A percentile compares a stretch with the other conserved stretches of the same genome.
phyloP scores from a whole-genome alignment of 2,113 vertebrate genomes.

The Hippocampus comes region DNA sequence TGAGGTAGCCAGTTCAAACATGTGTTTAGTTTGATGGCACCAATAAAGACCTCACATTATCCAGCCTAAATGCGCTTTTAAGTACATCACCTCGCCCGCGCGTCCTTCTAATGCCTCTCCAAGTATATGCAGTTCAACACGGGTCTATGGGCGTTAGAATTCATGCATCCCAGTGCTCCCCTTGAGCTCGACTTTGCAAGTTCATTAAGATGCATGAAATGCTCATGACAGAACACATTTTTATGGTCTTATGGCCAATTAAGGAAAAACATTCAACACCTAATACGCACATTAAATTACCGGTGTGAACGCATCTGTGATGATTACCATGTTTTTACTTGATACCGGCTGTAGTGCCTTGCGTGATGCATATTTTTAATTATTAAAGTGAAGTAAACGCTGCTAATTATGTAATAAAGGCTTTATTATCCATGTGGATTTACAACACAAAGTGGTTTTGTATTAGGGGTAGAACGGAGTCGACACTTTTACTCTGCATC shows the following conservation, averaged over 20 bases:
- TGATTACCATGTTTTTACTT: neutral
- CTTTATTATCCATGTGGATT: neutral
- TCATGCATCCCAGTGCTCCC: constrained; percentile 7
- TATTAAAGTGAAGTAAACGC: neutral
- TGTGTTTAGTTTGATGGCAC: neutral
- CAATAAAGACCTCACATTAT: neutral
- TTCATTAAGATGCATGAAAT: constrained; percentile 14
- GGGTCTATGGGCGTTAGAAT: neutral
- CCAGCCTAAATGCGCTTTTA: neutral
- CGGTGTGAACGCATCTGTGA: neutral
- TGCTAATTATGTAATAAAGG: neutral
- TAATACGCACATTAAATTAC: constrained; percentile 8
- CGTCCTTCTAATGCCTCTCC: constrained; percentile 12
- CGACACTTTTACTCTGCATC: no score
- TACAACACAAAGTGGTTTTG: neutral
- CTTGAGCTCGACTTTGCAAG: constrained; percentile 10
- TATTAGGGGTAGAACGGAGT: neutral
- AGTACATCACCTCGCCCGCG: constrained; percentile 15
- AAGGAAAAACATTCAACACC: neutral
- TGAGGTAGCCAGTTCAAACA: neutral
- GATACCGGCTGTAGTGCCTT: neutral
- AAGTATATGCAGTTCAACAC: neutral
- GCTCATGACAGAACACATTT: constrained; percentile 3
- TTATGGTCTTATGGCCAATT: neutral
- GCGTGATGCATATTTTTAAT: neutral